Conservation (phyloP, 2,113 vertebrate genomes). For the Baryphthengus martii region DNA sequence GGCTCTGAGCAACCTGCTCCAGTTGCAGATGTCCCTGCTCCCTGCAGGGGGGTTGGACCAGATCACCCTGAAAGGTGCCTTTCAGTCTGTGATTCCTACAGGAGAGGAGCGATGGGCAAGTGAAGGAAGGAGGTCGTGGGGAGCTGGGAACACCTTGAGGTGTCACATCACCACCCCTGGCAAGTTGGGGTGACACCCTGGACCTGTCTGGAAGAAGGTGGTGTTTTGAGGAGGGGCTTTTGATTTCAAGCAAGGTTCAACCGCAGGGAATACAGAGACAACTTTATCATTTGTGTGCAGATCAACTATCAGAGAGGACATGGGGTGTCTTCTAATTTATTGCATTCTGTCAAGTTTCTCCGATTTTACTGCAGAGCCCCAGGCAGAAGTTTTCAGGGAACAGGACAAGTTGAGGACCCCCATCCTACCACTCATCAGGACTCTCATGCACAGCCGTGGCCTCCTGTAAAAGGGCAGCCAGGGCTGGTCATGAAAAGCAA, state of each 20-base stretch:
- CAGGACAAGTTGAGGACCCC: neutral
- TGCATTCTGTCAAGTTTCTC: neutral
- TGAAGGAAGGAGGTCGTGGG: accelerated
- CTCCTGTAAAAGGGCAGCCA: neutral
- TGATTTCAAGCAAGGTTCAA: neutral
- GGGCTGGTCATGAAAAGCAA: neutral
- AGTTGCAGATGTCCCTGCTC: neutral
- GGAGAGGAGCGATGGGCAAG: neutral
- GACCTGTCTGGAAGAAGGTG: neutral
- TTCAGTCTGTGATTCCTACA: neutral
- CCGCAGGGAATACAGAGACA: neutral
- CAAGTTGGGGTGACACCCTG: accelerated
- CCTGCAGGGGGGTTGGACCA: neutral
- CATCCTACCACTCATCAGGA: neutral
- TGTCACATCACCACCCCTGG: neutral
- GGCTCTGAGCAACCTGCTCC: neutral
- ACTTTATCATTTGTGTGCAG: neutral
- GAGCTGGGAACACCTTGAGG: neutral
- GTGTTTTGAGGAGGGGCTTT: accelerated
- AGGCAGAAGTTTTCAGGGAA: neutral
- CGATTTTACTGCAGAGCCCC: neutral
- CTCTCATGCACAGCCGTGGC: neutral
- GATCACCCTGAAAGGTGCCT: neutral
- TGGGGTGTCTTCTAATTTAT: accelerated
- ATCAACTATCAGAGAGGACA: neutral